A percentile compares a stretch with the other conserved stretches of the same genome.
phyloP scores from a whole-genome alignment of 2,113 vertebrate genomes.

The Oncorhynchus clarkii region DNA sequence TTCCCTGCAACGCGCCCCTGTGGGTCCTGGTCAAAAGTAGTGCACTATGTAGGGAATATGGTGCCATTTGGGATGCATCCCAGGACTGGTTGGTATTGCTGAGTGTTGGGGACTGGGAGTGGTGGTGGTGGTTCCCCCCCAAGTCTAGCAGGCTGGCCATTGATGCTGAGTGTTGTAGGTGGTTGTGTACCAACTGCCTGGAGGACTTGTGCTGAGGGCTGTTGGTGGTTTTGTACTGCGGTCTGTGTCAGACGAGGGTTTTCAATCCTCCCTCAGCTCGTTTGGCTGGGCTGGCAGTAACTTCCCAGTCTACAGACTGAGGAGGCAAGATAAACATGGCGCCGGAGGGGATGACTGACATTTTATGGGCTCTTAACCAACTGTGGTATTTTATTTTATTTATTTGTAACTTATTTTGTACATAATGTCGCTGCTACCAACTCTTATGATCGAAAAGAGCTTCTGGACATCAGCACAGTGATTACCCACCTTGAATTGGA shows the following conservation, averaged over 20 bases:
- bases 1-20: not conserved
- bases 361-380: no score
- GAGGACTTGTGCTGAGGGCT: slow-evolving; percentile 17
- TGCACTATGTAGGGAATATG: slow-evolving; percentile 28
- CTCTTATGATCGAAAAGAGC: no score
- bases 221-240: slow-evolving; percentile 45
- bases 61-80: no score
- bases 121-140: slow-evolving; percentile 24
- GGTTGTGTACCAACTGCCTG: slow-evolving; percentile 34
- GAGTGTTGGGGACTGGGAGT: slow-evolving; percentile 24
- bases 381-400: no score
- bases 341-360: no score
- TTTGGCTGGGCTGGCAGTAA: slow-evolving; percentile 18
- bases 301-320: not conserved
- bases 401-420: no score
- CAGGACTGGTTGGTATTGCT: slow-evolving; percentile 11
- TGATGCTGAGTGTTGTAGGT: slow-evolving; percentile 50
- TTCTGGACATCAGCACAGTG: no score
- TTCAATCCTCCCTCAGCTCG: slow-evolving; percentile 8
- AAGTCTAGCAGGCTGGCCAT: slow-evolving; percentile 22
- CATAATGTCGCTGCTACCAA: no score
- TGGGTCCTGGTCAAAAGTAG: slow-evolving; percentile 2
- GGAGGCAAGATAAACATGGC: slow-evolving; percentile 2
- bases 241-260: slow-evolving; percentile 42
- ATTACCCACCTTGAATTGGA: no score